phyloP scores from a whole-genome alignment of 2,797 vertebrate genomes.

The Enteromius treurensis region DNA sequence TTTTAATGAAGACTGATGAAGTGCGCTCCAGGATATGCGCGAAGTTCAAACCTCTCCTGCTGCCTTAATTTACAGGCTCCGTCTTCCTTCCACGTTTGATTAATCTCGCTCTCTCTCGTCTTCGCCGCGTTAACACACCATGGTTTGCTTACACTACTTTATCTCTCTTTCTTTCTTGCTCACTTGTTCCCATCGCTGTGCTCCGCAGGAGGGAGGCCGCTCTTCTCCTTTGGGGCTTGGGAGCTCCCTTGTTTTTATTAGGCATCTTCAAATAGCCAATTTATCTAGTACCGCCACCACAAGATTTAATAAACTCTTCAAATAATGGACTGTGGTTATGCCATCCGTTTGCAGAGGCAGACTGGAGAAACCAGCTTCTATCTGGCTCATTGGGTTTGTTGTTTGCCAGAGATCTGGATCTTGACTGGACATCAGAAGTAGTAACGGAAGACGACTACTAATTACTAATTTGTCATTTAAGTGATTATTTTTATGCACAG shows the following conservation, averaged over 20 bases:
- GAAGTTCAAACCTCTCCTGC: slow-evolving; percentile 46
- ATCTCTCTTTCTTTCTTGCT: slow-evolving; percentile 11
- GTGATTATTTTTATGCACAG: background rate
- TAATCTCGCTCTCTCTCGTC: slow-evolving; percentile 30
- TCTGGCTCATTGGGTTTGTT: background rate
- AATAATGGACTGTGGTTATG: slow-evolving; percentile 45
- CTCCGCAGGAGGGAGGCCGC: background rate
- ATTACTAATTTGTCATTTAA: slow-evolving; percentile 17
- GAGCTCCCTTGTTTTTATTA: slow-evolving; percentile 44
- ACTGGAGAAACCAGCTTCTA: background rate
- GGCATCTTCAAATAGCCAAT: slow-evolving; percentile 52
- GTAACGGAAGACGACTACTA: background rate
- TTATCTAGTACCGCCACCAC: slow-evolving; percentile 51
- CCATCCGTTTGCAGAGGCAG: slow-evolving; percentile 29
- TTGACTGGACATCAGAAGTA: background rate
- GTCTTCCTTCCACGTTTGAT: slow-evolving; percentile 42
- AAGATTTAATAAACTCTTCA: slow-evolving; percentile 60
- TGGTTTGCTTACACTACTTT: slow-evolving; percentile 3
- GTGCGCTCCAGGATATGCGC: slow-evolving; percentile 28
- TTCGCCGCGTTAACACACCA: slow-evolving; percentile 8
- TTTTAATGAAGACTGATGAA: slow-evolving; percentile 53
- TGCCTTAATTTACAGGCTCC: slow-evolving; percentile 48
- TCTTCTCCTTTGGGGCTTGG: slow-evolving; percentile 17
- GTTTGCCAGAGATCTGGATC: slow-evolving; percentile 3
- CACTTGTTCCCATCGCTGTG: background rate